Conservation (phyloP, 2,888 invertebrate species). For the Meloe dianella region DNA sequence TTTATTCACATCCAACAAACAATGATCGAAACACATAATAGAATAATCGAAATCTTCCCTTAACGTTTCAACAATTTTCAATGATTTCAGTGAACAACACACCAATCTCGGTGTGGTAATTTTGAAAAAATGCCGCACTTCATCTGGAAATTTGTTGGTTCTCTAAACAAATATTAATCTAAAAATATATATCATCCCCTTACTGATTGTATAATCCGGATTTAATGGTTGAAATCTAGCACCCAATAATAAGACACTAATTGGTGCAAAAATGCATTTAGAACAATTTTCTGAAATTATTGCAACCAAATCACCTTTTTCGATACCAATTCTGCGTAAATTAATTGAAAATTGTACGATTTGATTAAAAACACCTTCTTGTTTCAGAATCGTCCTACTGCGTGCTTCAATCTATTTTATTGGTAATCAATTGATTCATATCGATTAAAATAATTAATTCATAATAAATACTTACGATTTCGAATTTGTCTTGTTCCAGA, state of each 20-base stretch:
- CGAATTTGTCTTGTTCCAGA: background rate
- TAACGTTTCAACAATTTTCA: background rate
- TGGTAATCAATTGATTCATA: too few relatives aligned
- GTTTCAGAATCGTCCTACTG: slow-evolving; percentile 1
- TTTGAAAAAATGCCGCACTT: background rate
- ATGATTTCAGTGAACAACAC: background rate
- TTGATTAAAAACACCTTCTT: slow-evolving; percentile 1
- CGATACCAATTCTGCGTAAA: slow-evolving; percentile 12
- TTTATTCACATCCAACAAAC: background rate
- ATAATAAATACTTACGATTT: slow-evolving; percentile 1
- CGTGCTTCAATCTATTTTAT: slow-evolving; percentile 33
- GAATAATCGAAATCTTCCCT: background rate
- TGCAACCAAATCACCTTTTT: slow-evolving; percentile 17
- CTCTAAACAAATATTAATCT: background rate
- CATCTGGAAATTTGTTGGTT: background rate
- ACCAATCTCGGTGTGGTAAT: background rate
- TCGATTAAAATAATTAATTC: too few relatives aligned
- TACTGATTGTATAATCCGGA: slow-evolving; percentile 15
- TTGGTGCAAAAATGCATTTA: slow-evolving; percentile 10
- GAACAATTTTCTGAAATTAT: slow-evolving; percentile 24
- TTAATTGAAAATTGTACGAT: slow-evolving; percentile 10
- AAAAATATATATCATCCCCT: background rate
- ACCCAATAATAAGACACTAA: slow-evolving; percentile 16
- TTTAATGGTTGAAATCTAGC: slow-evolving; percentile 17
- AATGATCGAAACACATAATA: background rate